These are phyloP conservation scores for Tokudaia tokunoshimensis DNA, from an alignment of 2,797 vertebrate species.

Conservation along the genomic window DNA sequence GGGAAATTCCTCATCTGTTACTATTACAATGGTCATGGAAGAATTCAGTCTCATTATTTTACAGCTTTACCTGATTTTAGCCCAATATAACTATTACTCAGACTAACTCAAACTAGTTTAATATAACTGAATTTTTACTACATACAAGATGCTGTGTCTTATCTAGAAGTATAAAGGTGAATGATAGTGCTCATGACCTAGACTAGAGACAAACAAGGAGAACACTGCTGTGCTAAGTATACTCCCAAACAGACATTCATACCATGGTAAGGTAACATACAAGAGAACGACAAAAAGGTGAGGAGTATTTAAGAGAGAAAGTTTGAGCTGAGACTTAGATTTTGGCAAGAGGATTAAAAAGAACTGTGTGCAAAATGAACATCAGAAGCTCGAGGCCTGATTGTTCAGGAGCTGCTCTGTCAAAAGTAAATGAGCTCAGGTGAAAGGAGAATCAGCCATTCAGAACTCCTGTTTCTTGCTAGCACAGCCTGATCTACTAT, in stretches of 20 bases:
- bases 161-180: constrained; percentile 22
- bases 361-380: neutral
- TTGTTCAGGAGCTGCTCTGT: neutral
- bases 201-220: constrained; percentile 38
- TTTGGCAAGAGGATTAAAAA: neutral
- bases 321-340: neutral
- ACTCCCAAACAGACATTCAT: constrained; percentile 5
- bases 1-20: constrained; percentile 27
- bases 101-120: neutral
- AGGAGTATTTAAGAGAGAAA: constrained; percentile 28
- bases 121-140: constrained; percentile 23
- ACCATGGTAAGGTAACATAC: neutral
- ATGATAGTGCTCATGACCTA: constrained; percentile 20
- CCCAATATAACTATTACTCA: neutral
- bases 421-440: neutral
- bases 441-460: constrained; percentile 1
- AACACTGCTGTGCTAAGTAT: neutral
- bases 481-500: constrained; percentile 28
- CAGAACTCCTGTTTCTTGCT: constrained; percentile 1
- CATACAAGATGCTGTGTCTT: neutral
- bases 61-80: constrained; percentile 24
- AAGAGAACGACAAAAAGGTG: neutral
- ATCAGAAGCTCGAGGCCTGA: neutral
- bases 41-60: constrained; percentile 28
- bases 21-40: neutral